Evolutionary conservation across 2,888 invertebrate species (phyloP), one percentile per base, ranked within the genome.

Genomic region (Aphrophora alni): DNA sequence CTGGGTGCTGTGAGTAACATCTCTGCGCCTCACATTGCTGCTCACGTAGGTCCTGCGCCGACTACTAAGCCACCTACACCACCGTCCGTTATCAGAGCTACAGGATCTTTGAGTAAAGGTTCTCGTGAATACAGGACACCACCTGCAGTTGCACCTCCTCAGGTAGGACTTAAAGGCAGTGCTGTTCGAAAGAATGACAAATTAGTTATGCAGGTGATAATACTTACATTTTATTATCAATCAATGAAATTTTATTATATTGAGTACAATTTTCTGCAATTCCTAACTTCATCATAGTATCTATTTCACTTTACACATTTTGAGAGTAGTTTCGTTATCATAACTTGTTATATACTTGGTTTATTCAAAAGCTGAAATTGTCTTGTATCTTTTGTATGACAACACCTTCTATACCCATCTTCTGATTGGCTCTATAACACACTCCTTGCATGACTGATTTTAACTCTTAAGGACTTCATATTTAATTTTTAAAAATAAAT

Each of bases 41-140:
- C 87, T 27, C 88, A 90, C 85, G 93, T 93, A 78, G 94, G 94
- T 25, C 97, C 97, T 8, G 96, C 98, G 0, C 98, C 98, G 0
- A 97, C 97, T 1, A 97, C 97, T 0, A 97, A 97, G 88, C 98
- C 98, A 0, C 98, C 98, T 0, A 98, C 98, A 3, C 98, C 98
- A 38, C 98, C 98, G 0, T 96, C 96, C 86, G 92, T 93, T 87
- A 93, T 90, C 84, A 91, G 90, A 86, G 93, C 89, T 86, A 93
- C 92, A 68, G 85, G 86, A 24, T 84, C 85, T n/a, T 83, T 86
- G 1, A 88, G 88, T 44, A 88, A 89, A 77, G 92, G 94, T 12
- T 90, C 91, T 28, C 91, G 95, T 68, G 97, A 97, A 87, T 97
- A 97, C 89, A 92, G 98, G 84, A 97, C 98, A 14, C 97, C 97